Conservation (phyloP, 2,113 vertebrate species). For the Elephantulus edwardii region DNA sequence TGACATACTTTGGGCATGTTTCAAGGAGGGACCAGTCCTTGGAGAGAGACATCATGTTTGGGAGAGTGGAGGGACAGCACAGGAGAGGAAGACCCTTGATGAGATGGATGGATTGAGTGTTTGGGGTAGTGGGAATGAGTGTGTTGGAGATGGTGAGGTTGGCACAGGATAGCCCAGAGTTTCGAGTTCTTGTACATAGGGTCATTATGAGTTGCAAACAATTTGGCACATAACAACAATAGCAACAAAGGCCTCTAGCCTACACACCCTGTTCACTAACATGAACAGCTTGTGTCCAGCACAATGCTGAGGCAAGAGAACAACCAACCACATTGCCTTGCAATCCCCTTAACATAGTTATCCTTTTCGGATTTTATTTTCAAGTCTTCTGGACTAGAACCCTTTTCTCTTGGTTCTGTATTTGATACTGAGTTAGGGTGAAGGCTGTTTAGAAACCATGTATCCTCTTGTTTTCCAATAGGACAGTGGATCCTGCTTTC, state of each 20-base stretch:
- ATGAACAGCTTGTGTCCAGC: not conserved
- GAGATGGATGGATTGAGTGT: no score
- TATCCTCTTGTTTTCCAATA: not conserved
- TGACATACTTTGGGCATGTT: no score
- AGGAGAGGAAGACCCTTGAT: no score
- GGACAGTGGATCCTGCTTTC: not conserved
- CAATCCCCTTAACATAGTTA: not conserved
- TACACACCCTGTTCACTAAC: not conserved
- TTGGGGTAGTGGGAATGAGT: no score
- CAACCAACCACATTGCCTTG: rapidly evolving
- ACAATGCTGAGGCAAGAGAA: rapidly evolving
- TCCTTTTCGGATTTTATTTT: not conserved
- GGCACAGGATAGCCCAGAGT: no score
- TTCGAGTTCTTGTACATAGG: no score
- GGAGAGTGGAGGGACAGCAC: no score
- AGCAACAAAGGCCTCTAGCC: rapidly evolving
- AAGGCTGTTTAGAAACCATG: not conserved
- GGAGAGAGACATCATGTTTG: no score
- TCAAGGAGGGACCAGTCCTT: no score
- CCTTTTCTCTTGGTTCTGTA: not conserved
- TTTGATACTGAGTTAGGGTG: not conserved
- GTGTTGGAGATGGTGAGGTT: no score
- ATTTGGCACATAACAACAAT: no score
- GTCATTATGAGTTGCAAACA: no score
- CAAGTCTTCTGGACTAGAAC: not conserved